These are phyloP conservation scores for Lapara coniferarum DNA, from an alignment of 2,888 invertebrate genomes.

Conservation along the genomic window DNA sequence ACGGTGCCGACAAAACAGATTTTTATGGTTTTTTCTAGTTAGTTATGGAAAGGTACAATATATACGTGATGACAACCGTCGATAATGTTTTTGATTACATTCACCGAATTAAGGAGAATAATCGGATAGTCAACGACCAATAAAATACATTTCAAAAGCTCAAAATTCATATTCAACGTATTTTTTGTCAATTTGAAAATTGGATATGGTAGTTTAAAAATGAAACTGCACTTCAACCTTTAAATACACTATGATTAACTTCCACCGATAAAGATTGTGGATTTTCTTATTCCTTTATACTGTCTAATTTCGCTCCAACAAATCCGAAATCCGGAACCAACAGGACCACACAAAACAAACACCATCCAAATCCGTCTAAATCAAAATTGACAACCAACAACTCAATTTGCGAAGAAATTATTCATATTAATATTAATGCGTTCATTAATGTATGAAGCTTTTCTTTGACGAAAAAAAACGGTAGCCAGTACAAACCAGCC, in stretches of 20 bases:
- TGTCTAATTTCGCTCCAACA: not conserved
- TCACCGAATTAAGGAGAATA: too few species aligned
- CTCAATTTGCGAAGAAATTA: constrained; percentile 61
- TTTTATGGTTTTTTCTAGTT: not conserved
- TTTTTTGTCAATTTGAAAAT: too few species aligned
- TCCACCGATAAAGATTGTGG: too few species aligned
- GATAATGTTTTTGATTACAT: not conserved
- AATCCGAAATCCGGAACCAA: not conserved
- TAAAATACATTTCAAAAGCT: not conserved
- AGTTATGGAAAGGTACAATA: not conserved
- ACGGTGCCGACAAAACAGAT: constrained; percentile 14
- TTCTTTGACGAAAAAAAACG: constrained; percentile 68
- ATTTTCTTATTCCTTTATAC: too few species aligned
- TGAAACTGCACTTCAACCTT: too few species aligned
- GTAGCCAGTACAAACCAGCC: constrained; percentile 70
- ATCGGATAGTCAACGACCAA: not conserved
- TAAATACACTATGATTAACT: too few species aligned
- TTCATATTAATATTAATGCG: constrained; percentile 72
- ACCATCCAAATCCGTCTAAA: constrained; percentile 32
- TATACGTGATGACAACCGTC: not conserved
- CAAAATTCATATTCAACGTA: too few species aligned
- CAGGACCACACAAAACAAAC: not conserved
- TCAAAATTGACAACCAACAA: constrained; percentile 61
- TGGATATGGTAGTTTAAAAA: too few species aligned
- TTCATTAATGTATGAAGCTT: constrained; percentile 67